Conservation (phyloP, 2,113 vertebrate species). For the Rousettus leschenaultii region DNA sequence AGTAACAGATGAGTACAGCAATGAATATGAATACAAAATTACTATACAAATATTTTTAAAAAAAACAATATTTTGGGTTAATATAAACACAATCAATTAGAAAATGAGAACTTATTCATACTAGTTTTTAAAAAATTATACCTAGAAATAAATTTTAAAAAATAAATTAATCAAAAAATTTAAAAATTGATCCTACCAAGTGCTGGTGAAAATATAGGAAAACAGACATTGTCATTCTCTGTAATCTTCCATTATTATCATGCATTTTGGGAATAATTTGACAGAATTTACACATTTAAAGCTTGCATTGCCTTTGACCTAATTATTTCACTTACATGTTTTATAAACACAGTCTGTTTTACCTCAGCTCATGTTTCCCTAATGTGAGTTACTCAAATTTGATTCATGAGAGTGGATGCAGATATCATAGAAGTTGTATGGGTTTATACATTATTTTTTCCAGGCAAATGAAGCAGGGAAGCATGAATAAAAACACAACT, state of each 20-base stretch:
- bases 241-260: neutral
- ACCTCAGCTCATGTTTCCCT: neutral
- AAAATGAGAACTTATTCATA: neutral
- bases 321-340: slow-evolving; percentile 8
- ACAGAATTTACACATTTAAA: neutral
- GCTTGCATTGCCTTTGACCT: neutral
- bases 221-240: neutral
- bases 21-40: neutral
- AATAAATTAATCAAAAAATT: neutral
- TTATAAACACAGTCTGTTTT: slow-evolving; percentile 14
- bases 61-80: neutral
- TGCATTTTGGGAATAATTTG: neutral
- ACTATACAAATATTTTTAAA: neutral
- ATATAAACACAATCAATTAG: neutral
- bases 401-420: neutral
- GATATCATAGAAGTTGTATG: neutral
- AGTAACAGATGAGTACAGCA: neutral
- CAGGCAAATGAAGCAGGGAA: neutral
- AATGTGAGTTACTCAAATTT: neutral
- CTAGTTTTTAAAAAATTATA: neutral
- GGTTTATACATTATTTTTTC: neutral
- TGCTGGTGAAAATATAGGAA: neutral
- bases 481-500: neutral
- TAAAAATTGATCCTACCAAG: neutral
- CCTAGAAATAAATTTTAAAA: neutral